Base-by-base conservation (phyloP, 2,888 invertebrate genomes). In the Cryptocephalus moraei region DNA sequence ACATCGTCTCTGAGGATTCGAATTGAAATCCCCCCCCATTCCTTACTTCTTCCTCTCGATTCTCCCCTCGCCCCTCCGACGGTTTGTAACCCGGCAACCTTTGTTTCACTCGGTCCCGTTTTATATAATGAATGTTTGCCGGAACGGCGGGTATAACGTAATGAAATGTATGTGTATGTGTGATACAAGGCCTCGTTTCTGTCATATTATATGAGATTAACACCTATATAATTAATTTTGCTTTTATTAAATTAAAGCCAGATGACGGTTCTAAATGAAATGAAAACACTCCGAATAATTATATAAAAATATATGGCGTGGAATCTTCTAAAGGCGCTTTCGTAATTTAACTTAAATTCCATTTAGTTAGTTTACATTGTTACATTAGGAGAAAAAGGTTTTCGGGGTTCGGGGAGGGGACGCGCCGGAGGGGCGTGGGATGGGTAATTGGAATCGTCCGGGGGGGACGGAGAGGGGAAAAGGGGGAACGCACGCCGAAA, bases 121-220 rank as follows among this genome's bases (percentile, higher is more conserved):
- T 62, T 63, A 60, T 57, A 61, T 62, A 62, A 62, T 62, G 62
- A 62, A 62, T 61, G 61, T 62, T 62, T 62, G 62, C 56, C 57
- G 59, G 56, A 57, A 62, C 59, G 60, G 57, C 60, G 62, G 46
- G 22, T 22, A 22, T 22, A 22, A 22, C 22, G 22, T 22, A 22
- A 22, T 22, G 22, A 22, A 22, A 22, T 22, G 22, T 22, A 22
- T 22, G 22, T 22, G 22, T 22, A 6, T 22, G 22, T 22, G 22
- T 22, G 22, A 22, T 22, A 22, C 22, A 22, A 22, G 22, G 22
- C 22, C 22, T 22, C 22, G 46, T 32, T 43, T 44, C 49, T 14
- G 41, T 39, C 39, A 45, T 51, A 49, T 50, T 48, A 48, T 51
- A 50, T 50, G 45, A 50, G 50, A 49, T 49, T 56, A 53, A 54